Evolutionary conservation across 2,888 invertebrate species (phyloP).

Genomic region (Cantharis flavilabris): DNA sequence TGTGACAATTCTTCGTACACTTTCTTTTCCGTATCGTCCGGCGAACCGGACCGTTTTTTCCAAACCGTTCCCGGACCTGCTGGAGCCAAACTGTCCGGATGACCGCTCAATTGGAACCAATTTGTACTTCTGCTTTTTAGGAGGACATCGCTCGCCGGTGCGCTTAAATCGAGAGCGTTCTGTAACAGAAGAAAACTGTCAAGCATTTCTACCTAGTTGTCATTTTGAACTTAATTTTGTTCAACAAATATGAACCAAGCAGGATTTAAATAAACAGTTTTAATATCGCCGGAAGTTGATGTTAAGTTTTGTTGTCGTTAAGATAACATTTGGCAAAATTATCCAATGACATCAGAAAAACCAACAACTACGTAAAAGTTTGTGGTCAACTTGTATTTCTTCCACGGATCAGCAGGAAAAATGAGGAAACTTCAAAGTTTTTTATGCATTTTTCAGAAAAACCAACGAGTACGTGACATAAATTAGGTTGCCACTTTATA

Average conservation of each 20-base stretch:
- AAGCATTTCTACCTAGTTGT: neutral
- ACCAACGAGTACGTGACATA: neutral
- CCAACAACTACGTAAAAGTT: neutral
- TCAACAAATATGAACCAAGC: neutral
- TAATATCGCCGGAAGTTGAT: neutral
- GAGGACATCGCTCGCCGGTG: conserved; percentile 86
- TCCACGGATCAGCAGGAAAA: neutral
- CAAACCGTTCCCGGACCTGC: conserved; percentile 93
- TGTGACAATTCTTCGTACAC: conserved; percentile 80
- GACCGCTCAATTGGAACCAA: conserved; percentile 94
- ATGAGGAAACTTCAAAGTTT: neutral
- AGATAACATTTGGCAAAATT: neutral
- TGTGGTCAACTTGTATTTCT: neutral
- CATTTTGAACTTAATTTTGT: too few species aligned
- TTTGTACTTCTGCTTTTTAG: conserved; percentile 70
- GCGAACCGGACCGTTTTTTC: conserved; percentile 78
- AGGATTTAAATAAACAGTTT: neutral
- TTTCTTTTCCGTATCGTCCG: conserved; percentile 73
- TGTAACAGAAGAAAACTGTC: conserved; percentile 55
- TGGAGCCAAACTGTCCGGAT: conserved; percentile 89
- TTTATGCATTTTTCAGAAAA: too few species aligned
- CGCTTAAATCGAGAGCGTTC: conserved; percentile 90
- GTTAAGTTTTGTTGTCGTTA: neutral
- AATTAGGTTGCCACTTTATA: neutral
- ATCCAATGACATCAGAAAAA: neutral